Percentiles rank a stretch among this genome's conserved stretches.
phyloP scores from a whole-genome alignment of 92 coral and sea anemone genomes.

The Phenganax subtilis region DNA sequence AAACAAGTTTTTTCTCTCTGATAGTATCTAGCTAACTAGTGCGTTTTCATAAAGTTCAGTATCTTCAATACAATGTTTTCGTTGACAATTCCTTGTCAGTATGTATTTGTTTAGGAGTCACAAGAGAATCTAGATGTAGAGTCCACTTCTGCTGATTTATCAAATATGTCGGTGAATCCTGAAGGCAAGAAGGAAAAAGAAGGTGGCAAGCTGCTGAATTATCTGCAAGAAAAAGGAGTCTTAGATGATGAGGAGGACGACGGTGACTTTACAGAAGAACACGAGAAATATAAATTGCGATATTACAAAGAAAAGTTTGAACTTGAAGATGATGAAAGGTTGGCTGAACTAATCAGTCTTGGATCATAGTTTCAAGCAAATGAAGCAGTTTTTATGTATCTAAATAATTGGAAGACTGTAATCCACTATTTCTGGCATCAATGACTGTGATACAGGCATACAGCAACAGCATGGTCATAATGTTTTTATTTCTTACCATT shows the following conservation, averaged over 20 bases:
- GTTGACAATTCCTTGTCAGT: too few species aligned
- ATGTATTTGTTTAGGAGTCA: constrained; percentile 4
- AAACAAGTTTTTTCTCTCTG: too few species aligned
- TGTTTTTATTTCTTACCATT: too few species aligned
- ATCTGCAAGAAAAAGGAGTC: constrained; percentile 33
- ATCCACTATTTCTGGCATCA: too few species aligned
- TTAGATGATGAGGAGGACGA: constrained; percentile 56
- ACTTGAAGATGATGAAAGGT: constrained; percentile 64
- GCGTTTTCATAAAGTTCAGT: too few species aligned
- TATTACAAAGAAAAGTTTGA: constrained; percentile 84
- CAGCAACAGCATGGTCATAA: too few species aligned
- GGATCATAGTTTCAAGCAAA: not conserved
- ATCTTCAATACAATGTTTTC: too few species aligned
- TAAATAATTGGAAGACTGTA: too few species aligned
- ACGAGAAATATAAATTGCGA: constrained; percentile 74
- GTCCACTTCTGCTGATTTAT: constrained; percentile 41
- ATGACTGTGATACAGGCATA: too few species aligned
- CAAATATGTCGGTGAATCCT: constrained; percentile 46
- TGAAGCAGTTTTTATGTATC: not conserved
- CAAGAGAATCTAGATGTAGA: constrained; percentile 3
- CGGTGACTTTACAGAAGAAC: constrained; percentile 76
- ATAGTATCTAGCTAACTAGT: too few species aligned
- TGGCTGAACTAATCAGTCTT: not conserved
- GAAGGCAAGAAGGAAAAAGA: constrained; percentile 13
- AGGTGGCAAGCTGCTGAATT: constrained; percentile 40